phyloP scores from a whole-genome alignment of 2,888 invertebrate species.

The Trichacis sp. region DNA sequence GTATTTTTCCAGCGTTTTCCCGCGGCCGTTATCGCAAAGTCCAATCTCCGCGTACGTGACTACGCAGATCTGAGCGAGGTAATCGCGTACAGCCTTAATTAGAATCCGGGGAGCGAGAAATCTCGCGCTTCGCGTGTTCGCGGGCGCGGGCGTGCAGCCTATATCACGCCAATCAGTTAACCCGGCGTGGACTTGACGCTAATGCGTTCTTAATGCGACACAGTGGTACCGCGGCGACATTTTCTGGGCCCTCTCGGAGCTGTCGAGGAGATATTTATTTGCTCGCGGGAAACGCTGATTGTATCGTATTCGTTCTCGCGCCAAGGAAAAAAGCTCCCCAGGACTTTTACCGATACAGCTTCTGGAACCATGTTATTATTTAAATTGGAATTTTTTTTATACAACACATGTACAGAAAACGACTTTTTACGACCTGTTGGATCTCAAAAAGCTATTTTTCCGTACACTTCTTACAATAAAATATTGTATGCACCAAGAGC shows the following conservation, averaged over 20 bases:
- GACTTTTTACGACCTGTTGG: no score
- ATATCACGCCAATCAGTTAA: slow-evolving; percentile 60
- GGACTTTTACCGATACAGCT: no score
- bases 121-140: slow-evolving; percentile 21
- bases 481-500: no score
- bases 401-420: no score
- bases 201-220: slow-evolving; percentile 64
- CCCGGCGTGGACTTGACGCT: slow-evolving; percentile 56
- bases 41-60: slow-evolving; percentile 39
- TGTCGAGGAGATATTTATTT: slow-evolving; percentile 11
- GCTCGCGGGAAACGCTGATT: slow-evolving; percentile 1
- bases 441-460: no score
- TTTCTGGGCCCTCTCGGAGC: no score
- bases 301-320: slow-evolving; percentile 11
- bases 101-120: slow-evolving; percentile 40
- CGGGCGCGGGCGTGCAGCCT: slow-evolving; percentile 23
- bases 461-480: no score
- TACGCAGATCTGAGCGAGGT: slow-evolving; percentile 34
- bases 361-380: no score
- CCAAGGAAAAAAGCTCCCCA: not conserved
- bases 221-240: slow-evolving; percentile 23
- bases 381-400: no score
- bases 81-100: slow-evolving; percentile 47
- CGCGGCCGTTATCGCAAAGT: slow-evolving; percentile 1
- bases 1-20: not conserved